Evolutionary conservation across 1,140 invertebrate genomes (phyloP), one percentile per base, ranked within the genome.

Genomic region (Danaus melanippus): DNA sequence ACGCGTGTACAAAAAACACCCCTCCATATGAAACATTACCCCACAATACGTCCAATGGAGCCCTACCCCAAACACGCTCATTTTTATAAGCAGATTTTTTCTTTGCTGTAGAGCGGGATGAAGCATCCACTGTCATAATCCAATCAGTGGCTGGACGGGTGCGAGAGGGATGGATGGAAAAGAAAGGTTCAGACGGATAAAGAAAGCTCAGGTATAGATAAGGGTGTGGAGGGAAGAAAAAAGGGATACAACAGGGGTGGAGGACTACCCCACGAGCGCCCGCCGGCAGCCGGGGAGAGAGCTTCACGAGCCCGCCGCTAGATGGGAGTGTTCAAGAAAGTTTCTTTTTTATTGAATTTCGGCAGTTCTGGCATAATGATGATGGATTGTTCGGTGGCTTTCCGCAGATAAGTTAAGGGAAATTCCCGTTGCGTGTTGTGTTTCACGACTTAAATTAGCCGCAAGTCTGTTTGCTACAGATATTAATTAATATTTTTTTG

Each of bases 191-290:
- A 66, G 69, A 48, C 66, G 78, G 77, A 85, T 85, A 84, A 85
- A 85, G 82, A 85, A 85, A 85, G 74, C 79, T 74, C 82, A 86
- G 83, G 80, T 84, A 84, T 60, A 74, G 79, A 80, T 83, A 85
- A 85, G 82, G 82, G 79, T 85, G 79, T 81, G 77, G 74, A 81
- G 71, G 67, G 63, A 85, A 80, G 77, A 81, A 82, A 85, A 84
- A 84, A 84, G 78, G 75, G 79, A 83, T 83, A 85, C 71, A 67
- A 69, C 66, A 69, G 74, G 81, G 79, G 79, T 81, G 75, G 76
- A 64, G 12, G 32, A 39, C 70, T 69, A 68, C 69, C 72, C 69
- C 61, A 21, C 65, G 62, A 46, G 65, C 58, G 63, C 60, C 66
- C 61, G 67, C 67, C 54, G 12, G 50, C 3, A 15, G 15, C 15